Evolutionary conservation across 2,797 vertebrate species (phyloP), one percentile per base, ranked within the genome.

Genomic region (Brachyalestes nurse): DNA sequence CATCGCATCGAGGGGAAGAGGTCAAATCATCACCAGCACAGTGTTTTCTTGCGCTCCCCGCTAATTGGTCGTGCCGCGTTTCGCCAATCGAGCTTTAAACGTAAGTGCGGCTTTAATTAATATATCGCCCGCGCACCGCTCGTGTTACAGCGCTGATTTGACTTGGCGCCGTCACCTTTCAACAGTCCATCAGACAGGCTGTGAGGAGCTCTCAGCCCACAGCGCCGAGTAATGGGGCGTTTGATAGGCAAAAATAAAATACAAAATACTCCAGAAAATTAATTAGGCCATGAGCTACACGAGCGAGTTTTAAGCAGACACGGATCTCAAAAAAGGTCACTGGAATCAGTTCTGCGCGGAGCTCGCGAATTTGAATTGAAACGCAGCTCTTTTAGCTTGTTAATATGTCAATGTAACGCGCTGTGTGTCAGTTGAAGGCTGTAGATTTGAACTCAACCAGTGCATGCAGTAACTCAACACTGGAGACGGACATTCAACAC

Each of bases 21-120:
- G 92, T 93, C 89, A 88, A 85, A 91, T 91, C 91, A 94, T 92
- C 91, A 93, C 83, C 90, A 81, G 81, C 60, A 72, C 82, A 86
- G 38, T 75, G 60, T 64, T 89, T 87, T 91, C 88, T 86, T 88
- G 71, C 91, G 91, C 88, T 93, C 91, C 85, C 88, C 76, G 86
- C 89, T 94, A 93, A 94, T 94, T 94, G 91, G 93, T 90, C 51
- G 51, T 90, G 90, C 91, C 89, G 86, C 90, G 87, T 90, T 83
- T 86, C 88, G 90, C 87, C 92, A 93, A 93, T 93, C 92, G 93
- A 89, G 93, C 93, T 92, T 93, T 94, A 93, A 95, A 93, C 90
- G 90, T 89, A 90, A 90, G 86, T 34, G 34, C 72, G 79, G 87
- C 85, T 91, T 91, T 89, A 91, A 92, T 93, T 92, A 92, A 92